Evolutionary conservation across 2,797 vertebrate genomes (phyloP), one percentile per base, ranked within the genome.

Genomic region (Brachyalestes nurse): DNA sequence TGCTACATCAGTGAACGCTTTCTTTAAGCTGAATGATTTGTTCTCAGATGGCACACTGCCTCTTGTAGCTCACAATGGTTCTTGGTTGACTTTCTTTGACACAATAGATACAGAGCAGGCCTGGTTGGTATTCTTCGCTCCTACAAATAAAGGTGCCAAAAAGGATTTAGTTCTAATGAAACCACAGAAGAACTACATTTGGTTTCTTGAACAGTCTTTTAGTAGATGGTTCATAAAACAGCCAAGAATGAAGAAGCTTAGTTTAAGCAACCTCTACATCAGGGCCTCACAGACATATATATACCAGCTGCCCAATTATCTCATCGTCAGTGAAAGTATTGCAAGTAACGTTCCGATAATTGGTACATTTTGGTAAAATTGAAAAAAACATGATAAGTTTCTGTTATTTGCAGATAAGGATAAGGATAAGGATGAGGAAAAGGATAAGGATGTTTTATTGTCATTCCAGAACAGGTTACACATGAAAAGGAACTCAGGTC

Each of bases 1-100:
- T 66, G 66, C 34, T 16, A 19, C 58, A 6, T 74, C 49, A 14
- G 0, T 42, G 55, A 74, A 42, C n/a, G 51, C 49, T 38, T 72
- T 72, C 72, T 60, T 58, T 58, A 74, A 7, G 55, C 34, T 60
- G 72, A 74, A 74, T 17, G 55, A 21, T 60, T 74, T 19, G 1
- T 21, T 74, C 72, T 74, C 38, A 60, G 55, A 45, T 60, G 55
- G 60, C 72, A 60, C 55, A 10, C 49, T 53, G 10, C 51, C 67
- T 49, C 12, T 49, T 70, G 42, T 69, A 12, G 21, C 23, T 25
- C 69, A 72, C 69, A 72, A 51, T 57, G 28, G 51, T 72, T 53
- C 28, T 57, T 72, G 23, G 19, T 53, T 64, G 0, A 5, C 0
- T n/a, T 55, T 13, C 49, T 38, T 2, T 72, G 12, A 64, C 49